Evolutionary conservation across 2,888 invertebrate species (phyloP), one percentile per base, ranked within the genome.

Genomic region (Lepeophtheirus nordmannii): DNA sequence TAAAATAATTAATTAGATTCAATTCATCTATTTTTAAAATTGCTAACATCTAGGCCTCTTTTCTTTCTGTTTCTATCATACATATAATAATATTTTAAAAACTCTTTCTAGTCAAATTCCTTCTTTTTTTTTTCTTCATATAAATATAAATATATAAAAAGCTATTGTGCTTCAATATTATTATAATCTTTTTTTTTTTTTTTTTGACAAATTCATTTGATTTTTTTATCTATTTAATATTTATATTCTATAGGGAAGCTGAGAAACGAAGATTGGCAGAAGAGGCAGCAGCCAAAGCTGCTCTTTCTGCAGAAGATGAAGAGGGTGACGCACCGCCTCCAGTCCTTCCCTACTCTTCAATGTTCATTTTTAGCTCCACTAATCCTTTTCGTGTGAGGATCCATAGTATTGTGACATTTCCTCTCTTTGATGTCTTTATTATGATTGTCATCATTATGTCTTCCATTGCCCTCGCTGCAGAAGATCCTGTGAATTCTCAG

Each of bases 361-460:
- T 99, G 96, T 99, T 98, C 82, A 86, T 99, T 81, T 85, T 99
- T 77, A 92, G 96, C 77, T 90, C 96, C 14, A 40, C 23, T 23
- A 66, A 66, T 61, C 20, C 60, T 8, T 66, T 66, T 30, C 66
- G 66, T 20, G 39, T 22, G n/a, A 40, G 12, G 10, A 66, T 66
- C 17, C 66, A 66, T 22, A 20, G 58, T 17, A 60, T 66, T 37
- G 66, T 66, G 10, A 66, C 66, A 10, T 66, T 66, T 46, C 66
- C 66, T 17, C 66, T 66, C 83, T 98, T 98, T 82, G 98, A 98
- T 83, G 87, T 96, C 82, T 93, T 97, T 84, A 98, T 99, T 79
- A 99, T 99, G 98, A 83, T 94, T 78, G 94, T 99, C 77, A 99
- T 98, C 80, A 89, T 90, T 79, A 83, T 97, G 79, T 97, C 97